Evolutionary conservation across 2,888 invertebrate species (phyloP), one percentile per base, ranked within the genome.

Genomic region (Diarsia dahlii): DNA sequence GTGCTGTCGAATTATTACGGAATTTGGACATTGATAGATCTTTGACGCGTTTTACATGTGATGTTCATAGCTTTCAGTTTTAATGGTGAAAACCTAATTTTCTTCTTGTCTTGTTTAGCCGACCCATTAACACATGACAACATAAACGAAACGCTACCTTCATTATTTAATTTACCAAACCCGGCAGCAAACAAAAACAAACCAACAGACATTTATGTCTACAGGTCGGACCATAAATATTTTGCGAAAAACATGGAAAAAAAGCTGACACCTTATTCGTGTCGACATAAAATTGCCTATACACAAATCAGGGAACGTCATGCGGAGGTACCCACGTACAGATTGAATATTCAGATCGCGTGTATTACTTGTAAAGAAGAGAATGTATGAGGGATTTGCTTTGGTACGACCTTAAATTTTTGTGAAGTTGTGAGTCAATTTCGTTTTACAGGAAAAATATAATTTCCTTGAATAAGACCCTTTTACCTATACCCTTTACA

Each of bases 321-420:
- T 39, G 20, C 62, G 69, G 64, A 65, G 58, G 58, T 75, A 67
- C 45, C 48, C 63, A 67, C 82, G 85, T 77, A 81, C 46, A 60
- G 54, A 85, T 85, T 83, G 64, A 80, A 85, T 85, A 80, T 85
- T 84, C 86, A 67, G 63, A 76, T 63, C 71, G 48, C 72, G 65
- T 79, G 34, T 66, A 15, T 58, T 73, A 74, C 56, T 62, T 68
- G 81, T 62, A 65, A 71, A 76, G 20, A 66, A 63, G 28, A 58
- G 28, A 39, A 78, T 65, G 60, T 68, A 75, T 75, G 71, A 65
- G 39, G 66, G 66, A 71, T 69, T 66, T 68, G 63, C 34, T 72
- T 77, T 64, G 54, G 13, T 69, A 56, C 70, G 12, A 58, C 39
- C 13, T 28, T 15, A 58, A 71, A 6, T 20, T 80, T 34, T n/a